phyloP scores from a whole-genome alignment of 2,888 invertebrate species.

The Oxytorus armatus region DNA sequence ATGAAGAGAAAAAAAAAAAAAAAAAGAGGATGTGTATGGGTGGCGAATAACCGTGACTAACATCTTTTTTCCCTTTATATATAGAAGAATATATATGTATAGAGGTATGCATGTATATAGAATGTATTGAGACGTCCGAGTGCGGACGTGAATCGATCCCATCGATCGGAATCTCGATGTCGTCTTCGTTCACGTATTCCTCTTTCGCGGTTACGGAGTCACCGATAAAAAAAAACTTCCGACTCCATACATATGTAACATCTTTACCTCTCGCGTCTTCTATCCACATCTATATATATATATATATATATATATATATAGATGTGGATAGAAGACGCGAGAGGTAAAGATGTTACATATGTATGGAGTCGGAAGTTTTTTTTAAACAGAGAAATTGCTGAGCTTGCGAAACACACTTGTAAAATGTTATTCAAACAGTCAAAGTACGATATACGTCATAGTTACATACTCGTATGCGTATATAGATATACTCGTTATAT shows the following conservation, averaged over 20 bases:
- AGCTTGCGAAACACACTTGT: slow-evolving; percentile 24
- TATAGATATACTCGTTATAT: slow-evolving; percentile 3
- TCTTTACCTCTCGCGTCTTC: neutral
- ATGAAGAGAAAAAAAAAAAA: neutral
- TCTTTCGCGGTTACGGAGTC: slow-evolving; percentile 38
- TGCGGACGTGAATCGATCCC: slow-evolving; percentile 54
- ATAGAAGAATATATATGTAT: neutral
- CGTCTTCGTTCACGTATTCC: slow-evolving; percentile 6
- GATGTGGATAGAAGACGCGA: too few relatives aligned
- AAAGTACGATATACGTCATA: slow-evolving; percentile 16
- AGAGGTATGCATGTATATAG: neutral
- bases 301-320: neutral
- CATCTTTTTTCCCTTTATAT: neutral
- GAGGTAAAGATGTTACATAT: too few relatives aligned
- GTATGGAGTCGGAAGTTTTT: too few relatives aligned
- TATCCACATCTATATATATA: neutral
- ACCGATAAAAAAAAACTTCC: slow-evolving; percentile 15
- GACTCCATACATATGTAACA: slow-evolving; percentile 39
- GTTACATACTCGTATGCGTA: slow-evolving; percentile 31
- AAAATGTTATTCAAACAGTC: slow-evolving; percentile 41
- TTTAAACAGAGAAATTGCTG: slow-evolving; percentile 3
- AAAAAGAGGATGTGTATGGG: neutral
- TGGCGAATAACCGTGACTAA: neutral
- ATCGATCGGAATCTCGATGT: slow-evolving; percentile 55
- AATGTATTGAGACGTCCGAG: slow-evolving; percentile 46